Conservation (phyloP, 2,888 invertebrate species). For the Agrochola litura region DNA sequence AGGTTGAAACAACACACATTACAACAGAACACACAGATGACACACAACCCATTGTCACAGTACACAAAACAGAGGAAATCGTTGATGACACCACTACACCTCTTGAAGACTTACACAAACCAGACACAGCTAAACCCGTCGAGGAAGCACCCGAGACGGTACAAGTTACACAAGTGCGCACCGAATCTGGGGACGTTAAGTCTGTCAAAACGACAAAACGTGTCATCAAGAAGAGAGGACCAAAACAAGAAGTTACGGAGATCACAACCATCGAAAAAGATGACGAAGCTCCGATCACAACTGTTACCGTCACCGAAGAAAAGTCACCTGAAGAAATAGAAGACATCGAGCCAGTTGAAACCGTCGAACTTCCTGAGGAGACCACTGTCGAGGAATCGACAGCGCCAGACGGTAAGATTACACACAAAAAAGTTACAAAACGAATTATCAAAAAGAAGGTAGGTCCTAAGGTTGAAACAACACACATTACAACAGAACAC, state of each 20-base stretch:
- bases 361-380: background rate
- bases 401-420: background rate
- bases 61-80: background rate
- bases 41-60: background rate
- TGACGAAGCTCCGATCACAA: background rate
- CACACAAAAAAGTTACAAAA: background rate
- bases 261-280: background rate
- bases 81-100: background rate
- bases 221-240: background rate
- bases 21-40: constrained; percentile 44
- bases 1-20: constrained; percentile 44
- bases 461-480: too few species aligned
- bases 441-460: too few species aligned
- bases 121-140: background rate
- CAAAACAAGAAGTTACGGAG: background rate
- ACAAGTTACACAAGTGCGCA: background rate
- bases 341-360: background rate
- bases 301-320: background rate
- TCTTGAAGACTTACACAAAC: background rate
- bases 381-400: background rate
- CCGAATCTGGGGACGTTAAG: fast-evolving
- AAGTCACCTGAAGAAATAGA: background rate
- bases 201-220: background rate
- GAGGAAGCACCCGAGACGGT: background rate
- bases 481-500: too few species aligned